A percentile compares a stretch with the other conserved stretches of the same genome.
Conservation (phyloP, 2,888 invertebrate genomes). For the Napeogenes inachia region DNA sequence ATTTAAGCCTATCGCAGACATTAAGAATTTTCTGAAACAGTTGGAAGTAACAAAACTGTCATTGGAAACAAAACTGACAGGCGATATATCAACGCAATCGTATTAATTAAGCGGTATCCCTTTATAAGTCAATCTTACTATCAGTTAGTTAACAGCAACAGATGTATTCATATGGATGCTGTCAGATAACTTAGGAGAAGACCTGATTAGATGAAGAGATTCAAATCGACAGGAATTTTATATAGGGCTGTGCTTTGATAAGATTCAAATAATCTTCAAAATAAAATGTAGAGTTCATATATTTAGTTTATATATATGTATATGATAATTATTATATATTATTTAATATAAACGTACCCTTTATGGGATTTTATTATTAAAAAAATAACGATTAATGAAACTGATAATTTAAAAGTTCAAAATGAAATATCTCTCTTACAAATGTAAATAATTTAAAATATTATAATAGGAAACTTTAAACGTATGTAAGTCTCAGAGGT, state of each 20-base stretch:
- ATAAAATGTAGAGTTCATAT: background rate
- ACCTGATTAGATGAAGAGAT: conserved; percentile 3
- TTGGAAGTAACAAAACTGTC: background rate
- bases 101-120: conserved; percentile 6
- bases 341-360: too few species aligned
- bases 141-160: conserved; percentile 5
- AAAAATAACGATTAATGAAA: too few species aligned
- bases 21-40: background rate
- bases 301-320: too few species aligned
- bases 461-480: too few species aligned
- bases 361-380: too few species aligned
- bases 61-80: background rate
- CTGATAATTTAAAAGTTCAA: too few species aligned
- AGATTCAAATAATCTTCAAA: background rate
- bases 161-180: conserved; percentile 7
- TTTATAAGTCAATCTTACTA: conserved; percentile 6
- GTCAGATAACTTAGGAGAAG: conserved; percentile 1
- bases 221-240: background rate
- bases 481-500: too few species aligned
- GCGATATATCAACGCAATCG: background rate
- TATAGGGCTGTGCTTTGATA: background rate
- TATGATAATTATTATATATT: too few species aligned
- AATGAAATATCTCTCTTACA: too few species aligned
- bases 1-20: background rate
- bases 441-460: too few species aligned